Evolutionary conservation across 2,797 vertebrate genomes (phyloP), one percentile per base, ranked within the genome.

Genomic region (Borostomias antarcticus): DNA sequence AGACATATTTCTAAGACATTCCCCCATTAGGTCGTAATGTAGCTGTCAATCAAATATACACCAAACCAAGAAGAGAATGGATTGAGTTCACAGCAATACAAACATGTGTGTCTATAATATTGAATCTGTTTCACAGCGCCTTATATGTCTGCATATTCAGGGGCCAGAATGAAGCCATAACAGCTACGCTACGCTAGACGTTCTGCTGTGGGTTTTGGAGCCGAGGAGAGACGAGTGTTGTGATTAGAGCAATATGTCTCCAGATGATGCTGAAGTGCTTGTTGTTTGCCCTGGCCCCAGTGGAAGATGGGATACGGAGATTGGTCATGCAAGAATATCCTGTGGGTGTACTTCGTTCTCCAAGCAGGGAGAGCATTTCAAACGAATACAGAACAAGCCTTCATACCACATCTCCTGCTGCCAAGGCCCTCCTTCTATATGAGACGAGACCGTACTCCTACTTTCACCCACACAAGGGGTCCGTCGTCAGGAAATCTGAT

Each of bases 211-310:
- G 58, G 35, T 23, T 35, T 48, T 57, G 66, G 45, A 56, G 28
- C 10, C 54, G 57, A 51, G 19, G 62, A 62, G 29, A 64, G 53
- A 70, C 45, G 62, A 64, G 51, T 66, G 72, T 73, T 74, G 66
- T 74, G 73, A 75, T 74, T 78, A 26, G 60, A 57, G 60, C 68
- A 72, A 78, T 72, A 69, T 74, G 62, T 63, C 45, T 69, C 43
- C 67, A 74, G 66, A 74, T 69, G 72, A 74, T 33, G 40, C 57
- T 58, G 63, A 35, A 58, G 67, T 58, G 63, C 51, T 19, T n/a
- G 63, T 30, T 63, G 72, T 57, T 74, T 70, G 53, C 28, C 62
- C 58, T 47, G 63, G 64, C 63, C 59, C 17, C 35, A 48, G 58
- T 50, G 64, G 64, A 67, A 74, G 72, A 70, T 70, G 72, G 72